These are phyloP conservation scores for Epizoanthus illoricatus DNA, from an alignment of 92 coral and sea anemone species.

Conservation along the genomic window DNA sequence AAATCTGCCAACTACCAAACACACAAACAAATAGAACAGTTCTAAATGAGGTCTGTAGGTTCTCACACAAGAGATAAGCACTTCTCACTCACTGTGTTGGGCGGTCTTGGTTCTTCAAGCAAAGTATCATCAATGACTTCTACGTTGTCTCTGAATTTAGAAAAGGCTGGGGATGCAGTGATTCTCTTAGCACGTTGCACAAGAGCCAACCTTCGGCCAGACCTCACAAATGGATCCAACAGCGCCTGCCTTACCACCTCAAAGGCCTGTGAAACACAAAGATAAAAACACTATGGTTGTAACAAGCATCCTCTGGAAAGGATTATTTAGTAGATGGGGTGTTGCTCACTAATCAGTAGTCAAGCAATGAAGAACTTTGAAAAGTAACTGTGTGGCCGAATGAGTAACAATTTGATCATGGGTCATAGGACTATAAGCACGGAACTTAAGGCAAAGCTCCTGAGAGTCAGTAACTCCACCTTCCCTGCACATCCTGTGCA, in stretches of 20 bases:
- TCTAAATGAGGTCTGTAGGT: background rate
- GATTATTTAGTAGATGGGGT: background rate
- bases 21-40: too few relatives aligned
- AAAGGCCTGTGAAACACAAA: slow-evolving; percentile 61
- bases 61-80: background rate
- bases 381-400: too few relatives aligned
- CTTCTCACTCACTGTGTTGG: slow-evolving; percentile 66
- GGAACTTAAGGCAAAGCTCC: too few relatives aligned
- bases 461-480: too few relatives aligned
- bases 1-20: too few relatives aligned
- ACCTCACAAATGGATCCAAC: slow-evolving; percentile 71
- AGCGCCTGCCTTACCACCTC: slow-evolving; percentile 62
- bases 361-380: too few relatives aligned
- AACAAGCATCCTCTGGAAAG: background rate
- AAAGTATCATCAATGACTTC: slow-evolving; percentile 57
- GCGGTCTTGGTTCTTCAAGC: slow-evolving; percentile 73
- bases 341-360: background rate
- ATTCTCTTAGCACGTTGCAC: slow-evolving; percentile 89
- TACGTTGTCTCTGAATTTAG: slow-evolving; percentile 52
- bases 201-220: slow-evolving; percentile 87
- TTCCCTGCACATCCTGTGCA: too few relatives aligned
- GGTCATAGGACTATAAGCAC: too few relatives aligned
- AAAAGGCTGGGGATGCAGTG: slow-evolving; percentile 54
- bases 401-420: too few relatives aligned
- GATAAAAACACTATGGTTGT: background rate